Evolutionary conservation across 1,140 invertebrate genomes (phyloP).

Genomic region (Diorhabda sublineata): DNA sequence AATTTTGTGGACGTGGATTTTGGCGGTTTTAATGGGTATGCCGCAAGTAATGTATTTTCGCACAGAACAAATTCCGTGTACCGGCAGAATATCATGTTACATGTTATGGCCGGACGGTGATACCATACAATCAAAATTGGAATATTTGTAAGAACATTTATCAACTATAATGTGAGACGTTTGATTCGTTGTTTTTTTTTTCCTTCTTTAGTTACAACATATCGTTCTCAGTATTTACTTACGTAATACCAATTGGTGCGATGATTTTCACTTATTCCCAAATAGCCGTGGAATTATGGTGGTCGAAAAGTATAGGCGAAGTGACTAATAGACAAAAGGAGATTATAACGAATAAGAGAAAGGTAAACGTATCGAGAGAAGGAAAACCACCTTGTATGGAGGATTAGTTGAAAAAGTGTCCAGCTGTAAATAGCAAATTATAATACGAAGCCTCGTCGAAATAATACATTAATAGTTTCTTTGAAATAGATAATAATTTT

Average conservation of each 20-base stretch:
- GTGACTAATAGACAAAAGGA: constrained; percentile 84
- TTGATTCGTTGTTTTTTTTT: background rate
- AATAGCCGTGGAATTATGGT: constrained; percentile 90
- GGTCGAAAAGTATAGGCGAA: constrained; percentile 92
- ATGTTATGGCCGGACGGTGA: constrained; percentile 76
- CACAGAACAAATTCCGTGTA: constrained; percentile 56
- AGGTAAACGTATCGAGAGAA: constrained; percentile 57
- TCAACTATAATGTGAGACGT: too few relatives aligned
- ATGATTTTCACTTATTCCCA: constrained; percentile 90
- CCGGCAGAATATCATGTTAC: constrained; percentile 67
- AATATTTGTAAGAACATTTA: constrained; percentile 69
- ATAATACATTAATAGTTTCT: too few relatives aligned
- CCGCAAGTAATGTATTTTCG: constrained; percentile 75
- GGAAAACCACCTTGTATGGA: too few relatives aligned
- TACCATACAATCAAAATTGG: constrained; percentile 63
- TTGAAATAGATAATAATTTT: too few relatives aligned
- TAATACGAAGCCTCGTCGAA: too few relatives aligned
- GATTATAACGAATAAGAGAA: constrained; percentile 86
- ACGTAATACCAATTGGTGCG: constrained; percentile 87
- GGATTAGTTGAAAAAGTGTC: too few relatives aligned
- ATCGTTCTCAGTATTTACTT: constrained; percentile 84
- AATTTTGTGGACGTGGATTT: constrained; percentile 75
- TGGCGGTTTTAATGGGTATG: constrained; percentile 69
- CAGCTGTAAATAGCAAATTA: too few relatives aligned
- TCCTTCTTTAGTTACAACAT: constrained; percentile 77